Percentiles rank a stretch among this genome's conserved stretches.
Conservation (phyloP, 1,140 invertebrate genomes). For the Drosophila bipectinata region DNA sequence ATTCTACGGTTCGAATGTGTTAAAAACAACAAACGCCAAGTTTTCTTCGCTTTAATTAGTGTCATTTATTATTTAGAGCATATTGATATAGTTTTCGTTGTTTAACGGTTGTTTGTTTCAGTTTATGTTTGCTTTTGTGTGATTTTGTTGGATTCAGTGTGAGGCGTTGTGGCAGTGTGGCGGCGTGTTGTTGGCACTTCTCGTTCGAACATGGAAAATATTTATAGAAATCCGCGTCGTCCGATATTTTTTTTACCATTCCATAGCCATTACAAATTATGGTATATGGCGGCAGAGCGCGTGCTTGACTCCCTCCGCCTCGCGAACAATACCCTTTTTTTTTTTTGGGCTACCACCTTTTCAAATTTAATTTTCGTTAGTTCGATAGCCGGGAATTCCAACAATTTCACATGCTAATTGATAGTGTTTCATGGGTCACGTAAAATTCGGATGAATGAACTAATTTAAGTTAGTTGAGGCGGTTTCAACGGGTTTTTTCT, state of each 20-base stretch:
- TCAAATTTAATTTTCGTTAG: constrained; percentile 33
- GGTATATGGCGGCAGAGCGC: constrained; percentile 22
- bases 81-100: constrained; percentile 82
- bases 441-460: constrained; percentile 44
- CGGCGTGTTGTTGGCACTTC: constrained; percentile 52
- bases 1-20: constrained; percentile 63
- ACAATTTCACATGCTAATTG: constrained; percentile 63
- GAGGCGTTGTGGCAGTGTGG: background rate
- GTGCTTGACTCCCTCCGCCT: constrained; percentile 17
- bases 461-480: background rate
- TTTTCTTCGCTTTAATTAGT: constrained; percentile 83
- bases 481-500: background rate
- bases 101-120: constrained; percentile 79
- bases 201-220: constrained; percentile 63
- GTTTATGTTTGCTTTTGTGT: constrained; percentile 29
- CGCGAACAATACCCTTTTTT: constrained; percentile 49
- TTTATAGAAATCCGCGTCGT: constrained; percentile 68
- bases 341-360: background rate
- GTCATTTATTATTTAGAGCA: constrained; percentile 84
- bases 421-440: constrained; percentile 34
- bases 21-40: constrained; percentile 62
- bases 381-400: constrained; percentile 52
- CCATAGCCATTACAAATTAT: constrained; percentile 42
- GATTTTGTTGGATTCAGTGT: constrained; percentile 10
- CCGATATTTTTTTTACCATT: constrained; percentile 29